Evolutionary conservation across 1,140 invertebrate genomes (phyloP), one percentile per base, ranked within the genome.

Genomic region (Rhagoletis pomonella): DNA sequence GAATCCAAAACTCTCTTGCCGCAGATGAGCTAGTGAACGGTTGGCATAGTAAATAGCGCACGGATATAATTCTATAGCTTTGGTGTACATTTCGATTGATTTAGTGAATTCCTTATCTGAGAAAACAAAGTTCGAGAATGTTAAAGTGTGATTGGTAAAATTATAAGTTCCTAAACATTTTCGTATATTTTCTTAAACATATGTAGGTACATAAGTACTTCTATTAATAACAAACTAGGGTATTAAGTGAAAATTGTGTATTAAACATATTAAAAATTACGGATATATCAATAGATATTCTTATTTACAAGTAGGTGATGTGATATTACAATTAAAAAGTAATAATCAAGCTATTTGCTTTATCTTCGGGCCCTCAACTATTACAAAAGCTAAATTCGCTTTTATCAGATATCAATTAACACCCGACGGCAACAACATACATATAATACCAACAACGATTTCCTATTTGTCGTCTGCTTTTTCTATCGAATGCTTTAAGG

Each of bases 1-100:
- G 93, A 97, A 98, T 47, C 98, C 98, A 94, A 98, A 99, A 92
- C 96, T 97, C 94, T 99, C 98, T 73, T 96, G 96, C 90, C 96
- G 97, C 62, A 99, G 94, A 93, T 99, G 98, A 17, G 98, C 97
- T 94, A 99, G 97, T 94, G 98, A 99, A 89, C 99, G 95, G 94
- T 99, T 99, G 1, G 96, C 97, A 94, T 96, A 98, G 92, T 97
- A 98, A 50, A 97, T 95, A 39, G 98, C 97, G 50, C 93, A 95
- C 4, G 97, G 96, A 93, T 98, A 96, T 89, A 96, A 94, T 88
- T 97, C 96, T 93, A 99, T 99, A 88, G 98, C 98, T 95, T 97
- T 95, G 89, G 96, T 95, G 93, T 99, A 99, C 86, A 97, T 95
- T 87, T 97, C 96, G 89, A 99, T 98, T 73, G 99, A 98, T 93